Base-by-base conservation (phyloP, 1,140 invertebrate genomes). In the Acromyrmex heyeri region DNA sequence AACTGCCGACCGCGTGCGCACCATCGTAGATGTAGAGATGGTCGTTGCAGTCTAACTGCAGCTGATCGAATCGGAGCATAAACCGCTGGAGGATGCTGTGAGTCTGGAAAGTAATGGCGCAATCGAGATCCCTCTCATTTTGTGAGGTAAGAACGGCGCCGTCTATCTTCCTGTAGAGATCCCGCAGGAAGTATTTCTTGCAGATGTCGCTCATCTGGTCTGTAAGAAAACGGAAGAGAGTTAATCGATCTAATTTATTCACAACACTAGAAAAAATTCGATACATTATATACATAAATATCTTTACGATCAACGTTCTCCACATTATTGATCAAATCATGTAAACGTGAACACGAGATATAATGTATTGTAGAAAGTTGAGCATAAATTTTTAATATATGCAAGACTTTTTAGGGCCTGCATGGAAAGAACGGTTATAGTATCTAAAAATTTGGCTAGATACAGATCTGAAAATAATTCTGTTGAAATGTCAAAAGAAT, bases 11-110 rank as follows among this genome's bases (percentile, higher is more conserved):
- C 48, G 97, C 97, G 92, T 99, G 98, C 16, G 98, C 98, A 12
- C 98, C 98, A 95, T 99, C 98, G 93, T 98, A 99, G 91, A 99
- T 98, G 92, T 97, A 98, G 14, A 99, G 96, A 95, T 99, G 98
- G 95, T 99, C 98, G 93, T 99, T 98, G 96, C 98, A 99, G 95
- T 99, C 98, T 76, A 99, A 96, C 89, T 97, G 96, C 34, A 97
- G 94, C 89, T 96, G 95, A 89, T 97, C 97, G 95, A 99, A 99
- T 88, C 98, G 96, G 86, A 99, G 96, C 98, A 99, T 99, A 95
- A 99, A 99, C 88, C 97, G 96, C 95, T 99, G 98, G 87, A 99
- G 96, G 87, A 99, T 98, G 91, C 98, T 98, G 95, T 99, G 98
- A 85, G 98, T 99, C 95, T 98, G 98, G 94, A 99, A 99, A 59